Percentiles rank a stretch among this genome's conserved stretches.
phyloP scores from a whole-genome alignment of 1,140 invertebrate genomes.

The Solenopsis fugax region DNA sequence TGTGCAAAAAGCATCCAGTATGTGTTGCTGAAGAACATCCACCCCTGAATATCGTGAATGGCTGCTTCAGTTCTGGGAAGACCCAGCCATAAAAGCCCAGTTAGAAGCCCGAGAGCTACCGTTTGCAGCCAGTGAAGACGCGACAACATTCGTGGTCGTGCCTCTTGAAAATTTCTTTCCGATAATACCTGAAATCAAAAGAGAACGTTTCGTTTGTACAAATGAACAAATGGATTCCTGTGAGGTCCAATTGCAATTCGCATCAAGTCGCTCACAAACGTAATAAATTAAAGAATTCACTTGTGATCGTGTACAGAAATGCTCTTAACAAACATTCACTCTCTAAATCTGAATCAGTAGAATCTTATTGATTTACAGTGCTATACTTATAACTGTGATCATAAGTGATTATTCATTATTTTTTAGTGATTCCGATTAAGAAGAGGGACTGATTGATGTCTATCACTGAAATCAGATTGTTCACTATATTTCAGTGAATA shows the following conservation, averaged over 20 bases:
- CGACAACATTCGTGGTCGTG: constrained; percentile 92
- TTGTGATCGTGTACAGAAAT: not conserved
- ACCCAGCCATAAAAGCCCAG: constrained; percentile 94
- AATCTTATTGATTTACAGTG: too few relatives aligned
- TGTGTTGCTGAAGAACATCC: constrained; percentile 95
- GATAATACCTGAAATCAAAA: constrained; percentile 88
- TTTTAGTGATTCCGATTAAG: too few relatives aligned
- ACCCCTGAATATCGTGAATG: constrained; percentile 93
- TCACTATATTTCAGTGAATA: too few relatives aligned
- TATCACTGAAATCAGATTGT: too few relatives aligned
- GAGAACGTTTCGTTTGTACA: not conserved
- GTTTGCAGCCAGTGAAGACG: constrained; percentile 94
- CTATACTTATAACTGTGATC: too few relatives aligned
- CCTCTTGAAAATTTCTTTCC: constrained; percentile 93
- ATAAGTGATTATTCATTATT: too few relatives aligned
- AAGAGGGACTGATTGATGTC: too few relatives aligned
- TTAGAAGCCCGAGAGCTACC: constrained; percentile 90
- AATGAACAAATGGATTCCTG: too few relatives aligned
- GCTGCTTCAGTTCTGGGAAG: constrained; percentile 91
- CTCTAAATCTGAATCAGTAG: too few relatives aligned
- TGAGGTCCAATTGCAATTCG: not conserved
- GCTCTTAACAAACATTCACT: too few relatives aligned
- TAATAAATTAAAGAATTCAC: not conserved
- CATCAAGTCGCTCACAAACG: not conserved
- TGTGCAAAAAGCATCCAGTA: constrained; percentile 96